Evolutionary conservation across 2,113 vertebrate species (phyloP).

Genomic region (Sisor rabdophorus): DNA sequence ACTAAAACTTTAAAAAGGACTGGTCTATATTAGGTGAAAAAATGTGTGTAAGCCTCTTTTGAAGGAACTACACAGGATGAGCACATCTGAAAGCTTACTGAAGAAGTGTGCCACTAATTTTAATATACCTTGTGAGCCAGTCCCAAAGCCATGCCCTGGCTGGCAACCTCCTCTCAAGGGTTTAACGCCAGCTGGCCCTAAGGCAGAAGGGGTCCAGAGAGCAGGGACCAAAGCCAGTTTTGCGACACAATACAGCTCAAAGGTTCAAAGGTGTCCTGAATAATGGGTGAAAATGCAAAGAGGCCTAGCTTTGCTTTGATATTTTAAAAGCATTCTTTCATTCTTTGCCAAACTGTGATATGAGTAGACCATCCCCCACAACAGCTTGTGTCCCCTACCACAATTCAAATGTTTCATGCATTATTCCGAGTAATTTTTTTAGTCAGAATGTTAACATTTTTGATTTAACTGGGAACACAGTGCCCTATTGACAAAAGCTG

Average conservation of each 20-base stretch:
- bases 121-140: conserved; percentile 57
- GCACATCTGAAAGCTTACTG: conserved; percentile 5
- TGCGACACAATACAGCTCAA: conserved; percentile 68
- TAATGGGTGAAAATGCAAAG: conserved; percentile 64
- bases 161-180: conserved; percentile 64
- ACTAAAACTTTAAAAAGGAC: conserved; percentile 12
- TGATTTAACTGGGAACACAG: conserved; percentile 59
- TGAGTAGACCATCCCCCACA: conserved; percentile 53
- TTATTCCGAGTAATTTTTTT: conserved; percentile 67
- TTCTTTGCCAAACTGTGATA: conserved; percentile 64
- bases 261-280: conserved; percentile 73
- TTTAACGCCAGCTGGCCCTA: conserved; percentile 68
- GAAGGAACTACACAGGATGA: not conserved
- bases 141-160: conserved; percentile 62
- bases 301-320: conserved; percentile 61
- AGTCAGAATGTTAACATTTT: conserved; percentile 61
- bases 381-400: conserved; percentile 47
- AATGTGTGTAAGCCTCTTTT: conserved; percentile 4
- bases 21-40: conserved; percentile 32
- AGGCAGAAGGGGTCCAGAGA: conserved; percentile 68
- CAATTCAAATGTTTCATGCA: conserved; percentile 70
- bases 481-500: conserved; percentile 65
- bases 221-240: conserved; percentile 68
- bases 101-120: conserved; percentile 46
- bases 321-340: conserved; percentile 69